Base-by-base conservation (phyloP, 2,113 vertebrate genomes). In the Anthoscopus minutus region DNA sequence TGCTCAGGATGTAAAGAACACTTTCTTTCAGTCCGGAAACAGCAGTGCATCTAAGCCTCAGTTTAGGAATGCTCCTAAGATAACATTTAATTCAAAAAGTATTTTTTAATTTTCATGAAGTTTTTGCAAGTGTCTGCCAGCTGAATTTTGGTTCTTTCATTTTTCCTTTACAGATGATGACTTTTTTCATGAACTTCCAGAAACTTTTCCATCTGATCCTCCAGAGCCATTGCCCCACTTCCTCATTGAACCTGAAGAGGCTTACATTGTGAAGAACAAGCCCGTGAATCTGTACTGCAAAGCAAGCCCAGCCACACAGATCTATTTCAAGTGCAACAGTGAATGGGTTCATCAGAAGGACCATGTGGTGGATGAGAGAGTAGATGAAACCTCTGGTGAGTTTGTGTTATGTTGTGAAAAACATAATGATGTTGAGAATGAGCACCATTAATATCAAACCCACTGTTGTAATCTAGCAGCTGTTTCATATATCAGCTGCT, bases 311-410 rank as follows among this genome's bases (percentile, higher is more conserved):
- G 99, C 99, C 94, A 99, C 99, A 0, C 99, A 99, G 96, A 99
- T 99, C 95, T 99, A 99, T 97, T 99, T 99, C 92, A 99, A 99
- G 94, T 99, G 99, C 97, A 99, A 99, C 97, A 99, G 99, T 0
- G 99, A 99, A 91, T 99, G 99, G 99, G 99, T 99, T 83, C 99
- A 99, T 96, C 99, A 99, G 97, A 99, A 99, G 94, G 99, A 99
- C 94, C 99, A 99, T 51, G 98, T 98, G 9, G 99, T 99, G 81
- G 99, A 99, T 2, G 99, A 99, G 96, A 97, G 98, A 86, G 98
- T 99, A 81, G 99, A 99, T 13, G 99, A 99, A 96, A 99, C 98
- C 78, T 99, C 99, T 47, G 99, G 99, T 99, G 86, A 98, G 98
- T 90, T 71, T 44, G 31, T 56, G 6, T 82, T 80, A 16, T 31